A percentile compares a stretch with the other conserved stretches of the same genome.
Evolutionary conservation across 23 tunicate genomes (phyloP).

Genomic region (Oikopleura dioica): DNA sequence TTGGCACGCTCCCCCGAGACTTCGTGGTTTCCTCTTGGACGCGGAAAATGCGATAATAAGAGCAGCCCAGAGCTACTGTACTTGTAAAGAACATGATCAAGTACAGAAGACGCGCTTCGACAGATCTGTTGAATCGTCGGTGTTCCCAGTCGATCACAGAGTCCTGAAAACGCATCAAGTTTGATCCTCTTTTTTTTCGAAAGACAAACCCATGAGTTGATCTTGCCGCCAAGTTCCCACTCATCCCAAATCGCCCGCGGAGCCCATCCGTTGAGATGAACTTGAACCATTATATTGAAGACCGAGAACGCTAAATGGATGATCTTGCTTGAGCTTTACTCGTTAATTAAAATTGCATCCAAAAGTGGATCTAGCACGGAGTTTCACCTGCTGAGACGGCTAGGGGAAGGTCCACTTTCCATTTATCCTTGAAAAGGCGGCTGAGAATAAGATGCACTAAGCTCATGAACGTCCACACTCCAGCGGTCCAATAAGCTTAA

Average conservation of each 20-base stretch:
- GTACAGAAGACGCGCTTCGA: background rate
- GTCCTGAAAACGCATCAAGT: background rate
- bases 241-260: constrained; percentile 11
- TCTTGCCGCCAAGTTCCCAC: constrained; percentile 7
- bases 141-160: background rate
- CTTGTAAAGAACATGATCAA: background rate
- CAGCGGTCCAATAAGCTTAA: constrained; percentile 12
- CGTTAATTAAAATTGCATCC: background rate
- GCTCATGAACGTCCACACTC: background rate
- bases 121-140: no score
- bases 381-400: constrained; percentile 4
- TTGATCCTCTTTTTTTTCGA: background rate
- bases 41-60: constrained; percentile 5
- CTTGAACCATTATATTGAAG: constrained; percentile 7
- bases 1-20: background rate
- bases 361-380: background rate
- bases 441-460: background rate
- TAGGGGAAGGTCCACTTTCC: constrained; percentile 4
- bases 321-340: background rate
- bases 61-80: background rate
- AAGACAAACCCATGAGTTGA: background rate
- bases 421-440: background rate
- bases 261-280: constrained; percentile 8
- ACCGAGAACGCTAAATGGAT: background rate
- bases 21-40: background rate